phyloP scores from a whole-genome alignment of 2,797 vertebrate genomes.

The Bryconaethiops microstoma region DNA sequence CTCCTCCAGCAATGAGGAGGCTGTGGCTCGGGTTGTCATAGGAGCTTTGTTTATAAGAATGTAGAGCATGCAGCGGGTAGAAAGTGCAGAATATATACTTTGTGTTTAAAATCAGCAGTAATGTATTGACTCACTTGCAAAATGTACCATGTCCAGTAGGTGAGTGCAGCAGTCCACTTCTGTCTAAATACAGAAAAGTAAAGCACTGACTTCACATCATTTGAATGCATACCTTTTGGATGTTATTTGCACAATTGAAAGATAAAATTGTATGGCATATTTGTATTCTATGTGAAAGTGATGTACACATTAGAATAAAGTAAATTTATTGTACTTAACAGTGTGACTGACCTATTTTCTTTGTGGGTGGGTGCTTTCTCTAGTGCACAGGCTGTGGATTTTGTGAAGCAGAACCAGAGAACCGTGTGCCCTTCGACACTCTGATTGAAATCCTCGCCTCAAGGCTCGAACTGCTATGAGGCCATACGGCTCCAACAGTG shows the following conservation, averaged over 20 bases:
- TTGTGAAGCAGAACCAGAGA: constrained; percentile 65
- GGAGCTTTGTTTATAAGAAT: no score
- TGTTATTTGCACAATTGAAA: not conserved
- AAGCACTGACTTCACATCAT: not conserved
- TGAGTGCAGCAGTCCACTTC: no score
- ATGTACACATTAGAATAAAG: not conserved
- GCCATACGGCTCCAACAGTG: constrained; percentile 63
- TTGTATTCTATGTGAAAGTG: not conserved
- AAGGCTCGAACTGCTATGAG: constrained; percentile 64
- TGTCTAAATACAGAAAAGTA: not conserved
- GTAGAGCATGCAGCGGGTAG: no score
- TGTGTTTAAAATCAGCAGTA: no score
- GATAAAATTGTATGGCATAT: not conserved
- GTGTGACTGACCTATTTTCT: constrained; percentile 29
- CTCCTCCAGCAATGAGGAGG: no score
- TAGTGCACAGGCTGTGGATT: constrained; percentile 70
- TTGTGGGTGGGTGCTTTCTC: constrained; percentile 54
- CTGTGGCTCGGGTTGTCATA: no score
- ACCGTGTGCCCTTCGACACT: constrained; percentile 46
- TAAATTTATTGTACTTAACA: not conserved
- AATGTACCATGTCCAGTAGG: no score
- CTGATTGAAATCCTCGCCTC: constrained; percentile 60
- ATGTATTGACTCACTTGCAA: no score
- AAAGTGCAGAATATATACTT: no score
- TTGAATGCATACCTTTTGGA: not conserved